These are phyloP conservation scores for Hipposideros armiger DNA, from an alignment of 2,113 vertebrate species.

Conservation along the genomic window DNA sequence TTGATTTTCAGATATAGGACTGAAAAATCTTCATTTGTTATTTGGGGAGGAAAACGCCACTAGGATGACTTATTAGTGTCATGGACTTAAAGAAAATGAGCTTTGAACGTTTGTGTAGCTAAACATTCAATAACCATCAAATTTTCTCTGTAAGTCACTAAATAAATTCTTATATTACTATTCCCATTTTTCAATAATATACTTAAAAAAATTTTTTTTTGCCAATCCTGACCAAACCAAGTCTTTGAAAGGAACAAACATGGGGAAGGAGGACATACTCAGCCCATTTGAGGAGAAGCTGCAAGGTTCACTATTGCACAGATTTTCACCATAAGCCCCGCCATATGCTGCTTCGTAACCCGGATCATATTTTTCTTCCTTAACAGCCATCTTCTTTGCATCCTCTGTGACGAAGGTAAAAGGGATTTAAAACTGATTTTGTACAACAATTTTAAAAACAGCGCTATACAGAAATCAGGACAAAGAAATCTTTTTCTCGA, in stretches of 20 bases:
- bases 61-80: neutral
- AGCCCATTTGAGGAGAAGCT: constrained; percentile 88
- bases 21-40: neutral
- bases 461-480: neutral
- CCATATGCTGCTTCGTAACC: constrained; percentile 97
- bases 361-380: constrained; percentile 97
- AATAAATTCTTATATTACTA: neutral
- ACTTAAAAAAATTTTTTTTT: neutral
- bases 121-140: neutral
- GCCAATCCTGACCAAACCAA: neutral
- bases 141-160: neutral
- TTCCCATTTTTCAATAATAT: neutral
- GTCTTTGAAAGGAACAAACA: neutral
- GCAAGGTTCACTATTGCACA: constrained; percentile 89
- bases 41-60: neutral
- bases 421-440: neutral
- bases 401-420: constrained; percentile 91
- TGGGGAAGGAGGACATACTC: constrained; percentile 84
- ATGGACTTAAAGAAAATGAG: neutral
- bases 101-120: neutral
- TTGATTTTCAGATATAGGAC: neutral
- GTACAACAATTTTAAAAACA: neutral
- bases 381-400: constrained; percentile 97
- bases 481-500: neutral
- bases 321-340: constrained; percentile 89